A percentile compares a stretch with the other conserved stretches of the same genome.
Evolutionary conservation across 2,113 vertebrate genomes (phyloP).

Genomic region (Marmota flaviventris): DNA sequence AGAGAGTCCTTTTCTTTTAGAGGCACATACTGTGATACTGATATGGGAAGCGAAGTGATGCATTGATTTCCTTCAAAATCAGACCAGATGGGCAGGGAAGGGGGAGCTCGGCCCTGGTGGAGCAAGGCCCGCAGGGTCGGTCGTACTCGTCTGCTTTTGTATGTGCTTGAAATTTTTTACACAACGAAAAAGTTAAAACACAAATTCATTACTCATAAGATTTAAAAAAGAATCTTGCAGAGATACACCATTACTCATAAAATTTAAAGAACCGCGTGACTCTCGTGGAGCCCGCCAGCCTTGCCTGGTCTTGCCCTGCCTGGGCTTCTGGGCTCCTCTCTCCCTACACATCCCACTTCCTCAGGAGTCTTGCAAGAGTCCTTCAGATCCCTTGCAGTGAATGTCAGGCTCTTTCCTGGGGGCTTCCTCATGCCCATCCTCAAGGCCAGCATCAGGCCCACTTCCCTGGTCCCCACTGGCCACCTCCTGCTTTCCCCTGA

Average conservation of each 20-base stretch:
- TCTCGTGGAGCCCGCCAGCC: background rate
- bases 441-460: background rate
- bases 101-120: fast-evolving
- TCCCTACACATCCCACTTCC: fast-evolving
- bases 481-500: background rate
- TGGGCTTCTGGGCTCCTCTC: fast-evolving
- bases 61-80: background rate
- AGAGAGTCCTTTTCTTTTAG: background rate
- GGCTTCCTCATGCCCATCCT: background rate
- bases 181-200: background rate
- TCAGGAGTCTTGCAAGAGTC: fast-evolving
- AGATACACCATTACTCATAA: constrained; percentile 44
- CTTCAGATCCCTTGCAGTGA: background rate
- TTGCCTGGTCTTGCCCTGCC: background rate
- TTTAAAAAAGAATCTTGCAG: background rate
- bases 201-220: constrained; percentile 39
- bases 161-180: background rate
- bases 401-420: background rate
- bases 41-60: background rate
- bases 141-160: fast-evolving
- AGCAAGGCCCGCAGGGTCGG: background rate
- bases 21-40: background rate
- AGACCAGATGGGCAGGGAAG: background rate
- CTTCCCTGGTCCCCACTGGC: background rate
- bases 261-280: background rate